phyloP scores from a whole-genome alignment of 2,888 invertebrate genomes.

The Catocala nupta region DNA sequence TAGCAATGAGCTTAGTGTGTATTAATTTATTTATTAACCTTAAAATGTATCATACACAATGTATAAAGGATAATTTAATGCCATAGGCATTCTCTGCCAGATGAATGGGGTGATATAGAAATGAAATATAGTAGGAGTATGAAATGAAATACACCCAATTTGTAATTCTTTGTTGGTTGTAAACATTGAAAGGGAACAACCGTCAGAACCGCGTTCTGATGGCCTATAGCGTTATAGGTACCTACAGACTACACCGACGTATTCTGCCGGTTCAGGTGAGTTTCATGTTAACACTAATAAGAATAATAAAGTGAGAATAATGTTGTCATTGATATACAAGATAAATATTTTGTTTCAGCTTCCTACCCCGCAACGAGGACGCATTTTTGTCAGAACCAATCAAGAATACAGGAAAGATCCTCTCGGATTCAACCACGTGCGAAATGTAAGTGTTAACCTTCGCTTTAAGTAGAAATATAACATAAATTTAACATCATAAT shows the following conservation, averaged over 20 bases:
- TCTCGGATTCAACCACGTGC: constrained; percentile 98
- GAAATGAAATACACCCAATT: too few relatives aligned
- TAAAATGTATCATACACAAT: too few relatives aligned
- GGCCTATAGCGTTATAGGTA: constrained; percentile 98
- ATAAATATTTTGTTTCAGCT: constrained; percentile 88
- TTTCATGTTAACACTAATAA: constrained; percentile 19
- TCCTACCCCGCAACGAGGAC: constrained; percentile 99
- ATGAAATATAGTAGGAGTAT: too few relatives aligned
- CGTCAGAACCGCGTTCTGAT: constrained; percentile 92
- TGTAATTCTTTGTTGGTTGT: too few relatives aligned
- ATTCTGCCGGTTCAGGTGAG: constrained; percentile 99
- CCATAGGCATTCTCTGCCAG: too few relatives aligned
- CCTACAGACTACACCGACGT: constrained; percentile 99
- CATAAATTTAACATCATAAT: not conserved
- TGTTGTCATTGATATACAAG: not conserved
- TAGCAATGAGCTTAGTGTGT: too few relatives aligned
- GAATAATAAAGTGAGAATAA: not conserved
- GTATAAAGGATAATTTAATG: too few relatives aligned
- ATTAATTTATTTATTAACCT: too few relatives aligned
- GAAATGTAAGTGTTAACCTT: constrained; percentile 91
- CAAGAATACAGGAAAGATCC: constrained; percentile 98
- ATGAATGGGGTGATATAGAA: too few relatives aligned
- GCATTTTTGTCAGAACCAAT: constrained; percentile 99
- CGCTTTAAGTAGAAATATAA: too few relatives aligned
- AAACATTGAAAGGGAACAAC: too few relatives aligned